Evolutionary conservation across 2,113 vertebrate genomes (phyloP).

Genomic region (Mungos mungo): DNA sequence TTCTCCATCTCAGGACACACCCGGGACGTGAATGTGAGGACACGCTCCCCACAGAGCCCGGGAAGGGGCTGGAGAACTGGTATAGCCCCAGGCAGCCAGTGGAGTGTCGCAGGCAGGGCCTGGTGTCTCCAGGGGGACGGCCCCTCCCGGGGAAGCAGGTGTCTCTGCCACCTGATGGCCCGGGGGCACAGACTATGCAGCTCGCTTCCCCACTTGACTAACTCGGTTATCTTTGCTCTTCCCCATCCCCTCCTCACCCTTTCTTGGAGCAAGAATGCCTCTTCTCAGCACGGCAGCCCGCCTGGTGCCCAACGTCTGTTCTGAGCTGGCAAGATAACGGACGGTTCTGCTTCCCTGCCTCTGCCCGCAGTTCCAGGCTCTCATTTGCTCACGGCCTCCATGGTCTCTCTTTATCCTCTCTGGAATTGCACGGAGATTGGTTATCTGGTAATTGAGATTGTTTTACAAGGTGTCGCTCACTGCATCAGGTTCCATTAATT

Average conservation of each 20-base stretch:
- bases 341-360: background rate
- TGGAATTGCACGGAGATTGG: background rate
- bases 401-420: background rate
- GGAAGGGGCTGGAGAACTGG: background rate
- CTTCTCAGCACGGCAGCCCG: background rate
- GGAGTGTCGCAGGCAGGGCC: background rate
- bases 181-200: background rate
- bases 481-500: background rate
- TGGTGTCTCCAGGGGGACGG: background rate
- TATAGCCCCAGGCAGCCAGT: accelerated
- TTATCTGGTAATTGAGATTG: slow-evolving; percentile 60
- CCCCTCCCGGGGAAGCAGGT: background rate
- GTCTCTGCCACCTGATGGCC: accelerated
- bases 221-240: background rate
- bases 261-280: background rate
- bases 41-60: background rate
- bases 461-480: slow-evolving; percentile 53
- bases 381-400: background rate
- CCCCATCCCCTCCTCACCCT: background rate
- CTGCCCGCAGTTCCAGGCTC: background rate
- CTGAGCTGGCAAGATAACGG: slow-evolving; percentile 18
- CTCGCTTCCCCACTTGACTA: background rate
- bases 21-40: background rate
- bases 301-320: background rate
- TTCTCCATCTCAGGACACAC: background rate